Evolutionary conservation across 2,888 invertebrate genomes (phyloP), one percentile per base, ranked within the genome.

Genomic region (Lysandra bellargus): DNA sequence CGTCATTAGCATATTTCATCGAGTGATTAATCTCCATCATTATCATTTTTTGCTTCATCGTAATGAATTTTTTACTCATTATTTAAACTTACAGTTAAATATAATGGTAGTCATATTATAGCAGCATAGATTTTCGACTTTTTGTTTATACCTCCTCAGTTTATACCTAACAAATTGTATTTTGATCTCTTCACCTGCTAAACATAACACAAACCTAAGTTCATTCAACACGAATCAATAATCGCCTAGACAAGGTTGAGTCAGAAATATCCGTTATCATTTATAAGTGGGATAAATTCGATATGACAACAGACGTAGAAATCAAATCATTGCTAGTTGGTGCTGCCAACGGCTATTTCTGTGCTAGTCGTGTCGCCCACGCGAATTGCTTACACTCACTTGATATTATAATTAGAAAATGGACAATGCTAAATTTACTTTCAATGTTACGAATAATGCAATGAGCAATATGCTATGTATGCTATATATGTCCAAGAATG

Each of bases 301-400:
- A 76, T 76, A 76, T 76, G 76, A 76, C 76, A 74, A 79, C 75
- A 79, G 64, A 61, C 61, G 61, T 30, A 79, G 61, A 79, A 74
- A 75, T 75, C 79, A 79, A 79, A 80, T 81, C 57, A 79, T 80
- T 78, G 74, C 75, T 40, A 78, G 76, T 77, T 72, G 78, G 78
- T 85, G 91, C 86, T 92, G 94, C 94, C 94, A 94, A 92, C 92
- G 80, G 88, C 88, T 94, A 94, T 94, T 94, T 93, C 87, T 81
- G 89, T 84, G 85, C 83, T 83, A 84, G 88, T 88, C 88, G 87
- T 85, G 85, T 85, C 90, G 84, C 94, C 94, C 87, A 94, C 94
- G 92, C 91, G 85, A 93, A 92, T 89, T 91, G 91, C 92, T 93
- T 92, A 92, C 90, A 94, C 93, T 90, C 92, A 91, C 91, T 90